Percentiles rank a stretch among this genome's conserved stretches.
Conservation (phyloP, 2,797 vertebrate species). For the Petrocephalus schoutedeni region DNA sequence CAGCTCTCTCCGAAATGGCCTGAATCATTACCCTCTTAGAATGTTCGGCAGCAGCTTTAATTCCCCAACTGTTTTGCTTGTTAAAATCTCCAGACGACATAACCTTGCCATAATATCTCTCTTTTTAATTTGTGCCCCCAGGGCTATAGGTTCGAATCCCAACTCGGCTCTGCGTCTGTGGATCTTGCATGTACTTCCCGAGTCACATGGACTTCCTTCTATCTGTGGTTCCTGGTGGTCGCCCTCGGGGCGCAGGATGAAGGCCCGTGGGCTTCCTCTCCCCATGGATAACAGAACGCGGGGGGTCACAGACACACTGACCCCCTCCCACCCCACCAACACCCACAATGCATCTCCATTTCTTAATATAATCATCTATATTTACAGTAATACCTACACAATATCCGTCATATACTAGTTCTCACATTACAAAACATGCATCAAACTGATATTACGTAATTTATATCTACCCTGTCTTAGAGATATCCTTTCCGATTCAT, state of each 20-base stretch:
- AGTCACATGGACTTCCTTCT: too few species aligned
- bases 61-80: background rate
- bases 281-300: background rate
- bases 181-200: background rate
- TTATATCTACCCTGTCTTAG: background rate
- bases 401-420: background rate
- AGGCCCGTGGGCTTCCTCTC: background rate
- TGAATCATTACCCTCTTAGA: slow-evolving; percentile 11
- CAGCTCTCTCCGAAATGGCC: background rate
- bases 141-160: background rate
- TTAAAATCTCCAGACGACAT: background rate
- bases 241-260: background rate
- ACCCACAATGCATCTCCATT: background rate
- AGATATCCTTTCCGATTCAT: background rate
- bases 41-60: background rate
- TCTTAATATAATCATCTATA: slow-evolving; percentile 3
- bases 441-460: background rate
- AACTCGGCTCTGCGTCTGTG: background rate
- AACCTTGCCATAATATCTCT: background rate
- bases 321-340: background rate
- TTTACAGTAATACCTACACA: background rate
- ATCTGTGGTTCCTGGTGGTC: background rate
- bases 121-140: background rate
- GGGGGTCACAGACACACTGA: background rate
- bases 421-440: background rate